Evolutionary conservation across 2,797 vertebrate species (phyloP), one percentile per base, ranked within the genome.

Genomic region (Meda fulgida): DNA sequence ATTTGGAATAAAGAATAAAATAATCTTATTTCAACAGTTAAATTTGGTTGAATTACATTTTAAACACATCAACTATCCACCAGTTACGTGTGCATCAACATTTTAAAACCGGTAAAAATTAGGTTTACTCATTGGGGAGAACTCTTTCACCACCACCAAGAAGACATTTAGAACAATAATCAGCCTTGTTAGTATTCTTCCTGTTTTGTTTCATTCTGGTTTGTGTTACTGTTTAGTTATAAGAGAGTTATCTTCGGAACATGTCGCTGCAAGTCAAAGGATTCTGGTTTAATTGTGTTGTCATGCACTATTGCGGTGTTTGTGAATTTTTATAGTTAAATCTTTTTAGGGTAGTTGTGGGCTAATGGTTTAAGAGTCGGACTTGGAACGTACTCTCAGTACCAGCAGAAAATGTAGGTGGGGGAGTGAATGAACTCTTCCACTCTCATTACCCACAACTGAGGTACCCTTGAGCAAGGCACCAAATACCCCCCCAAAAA

Each of bases 1-100:
- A 48, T 78, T 60, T 78, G 83, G 53, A 84, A 78, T 14, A 40
- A 71, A 46, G 23, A 38, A 40, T 16, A 76, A n/a, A 84, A 71
- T 13, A 78, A 60, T 84, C 65, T 60, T 48, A 78, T 84, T 78
- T 84, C 48, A 58, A 38, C 18, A 34, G 65, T 70, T 19, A 23
- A 2, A 70, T 84, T 58, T 78, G 75, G n/a, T 46, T 67, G 18
- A 67, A 83, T 83, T 38, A 67, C 23, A 67, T 77, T 67, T 36
- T 34, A 66, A 84, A 71, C 75, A 70, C 51, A 78, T 78, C 19
- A 63, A 16, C 65, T 48, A 69, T 71, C 51, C 66, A 84, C 31
- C 73, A 69, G 18, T 69, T 84, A 31, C 19, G 1, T 76, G 26
- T 21, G 21, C 51, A 78, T 78, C 36, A 84, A 71, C 19, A 69